Base-by-base conservation (phyloP, 2,797 vertebrate species). In the Vireo griseus region DNA sequence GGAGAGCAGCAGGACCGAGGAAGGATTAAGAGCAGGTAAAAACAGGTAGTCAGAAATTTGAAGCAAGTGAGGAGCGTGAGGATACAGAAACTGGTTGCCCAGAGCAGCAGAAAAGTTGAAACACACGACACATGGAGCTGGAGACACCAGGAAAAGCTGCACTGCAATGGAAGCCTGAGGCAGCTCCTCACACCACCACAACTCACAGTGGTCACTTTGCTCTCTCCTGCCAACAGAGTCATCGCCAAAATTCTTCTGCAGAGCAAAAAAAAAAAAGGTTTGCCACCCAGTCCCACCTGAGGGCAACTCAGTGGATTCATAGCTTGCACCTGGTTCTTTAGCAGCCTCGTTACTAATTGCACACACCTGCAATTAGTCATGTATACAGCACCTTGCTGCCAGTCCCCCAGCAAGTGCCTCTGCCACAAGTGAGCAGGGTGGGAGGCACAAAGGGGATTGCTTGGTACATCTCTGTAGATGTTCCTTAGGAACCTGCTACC, bases 81-180 rank as follows among this genome's bases (percentile, higher is more conserved):
- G 9, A 86, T 25, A 33, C 15, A 16, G 16, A 39, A 90, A 33
- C 4, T 7, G 1, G 19, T 11, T 44, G 31, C 61, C 35, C 52
- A 42, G 86, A 63, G 74, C 40, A 77, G 80, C 73, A 52, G 42
- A 5, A 25, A 86, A 86, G 57, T 39, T 45, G 54, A 48, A 89
- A 78, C 0, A 1, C 28, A 48, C 58, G 45, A 81, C 9, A 16
- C 24, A 5, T 0, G 0, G 37, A 67, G 29, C 48, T 10, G 8
- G 65, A 40, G 12, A 44, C 0, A 0, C 31, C 66, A 75, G 62
- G 22, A 63, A 48, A 75, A 77, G 45, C 20, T 0, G 16, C 3
- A 2, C 47, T 5, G 13, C 11, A 58, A 7, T 1, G 3, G 62
- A 25, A 5, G 8, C 67, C 28, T 0, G 0, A 12, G 1, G 4